A percentile compares a stretch with the other conserved stretches of the same genome.
These are phyloP conservation scores for Trichopria drosophilae DNA, from an alignment of 2,888 invertebrate genomes.

Conservation along the genomic window DNA sequence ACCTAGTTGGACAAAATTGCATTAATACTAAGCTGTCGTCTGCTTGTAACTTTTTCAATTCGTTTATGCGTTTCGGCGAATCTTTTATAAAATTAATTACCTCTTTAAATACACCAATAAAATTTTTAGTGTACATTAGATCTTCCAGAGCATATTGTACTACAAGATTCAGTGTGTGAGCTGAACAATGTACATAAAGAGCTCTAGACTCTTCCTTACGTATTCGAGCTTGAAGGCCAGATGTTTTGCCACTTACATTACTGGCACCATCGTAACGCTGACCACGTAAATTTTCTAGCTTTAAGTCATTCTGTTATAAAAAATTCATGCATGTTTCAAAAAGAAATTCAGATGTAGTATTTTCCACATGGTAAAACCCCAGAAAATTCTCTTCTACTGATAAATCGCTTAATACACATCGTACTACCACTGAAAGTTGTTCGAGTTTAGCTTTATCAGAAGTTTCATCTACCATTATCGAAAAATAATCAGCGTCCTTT, in stretches of 20 bases:
- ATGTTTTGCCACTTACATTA: constrained; percentile 30
- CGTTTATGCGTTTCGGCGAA: constrained; percentile 29
- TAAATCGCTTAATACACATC: constrained; percentile 13
- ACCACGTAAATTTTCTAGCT: constrained; percentile 22
- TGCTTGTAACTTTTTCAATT: constrained; percentile 27
- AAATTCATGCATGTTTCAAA: constrained; percentile 9
- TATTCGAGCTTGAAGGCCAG: constrained; percentile 25
- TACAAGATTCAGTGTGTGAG: constrained; percentile 17
- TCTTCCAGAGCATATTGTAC: constrained; percentile 19
- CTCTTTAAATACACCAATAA: constrained; percentile 10
- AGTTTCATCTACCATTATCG: constrained; percentile 20
- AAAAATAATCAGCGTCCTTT: constrained; percentile 2
- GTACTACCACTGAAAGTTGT: constrained; percentile 16
- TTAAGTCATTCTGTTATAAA: constrained; percentile 8
- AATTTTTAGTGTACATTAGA: constrained; percentile 9
- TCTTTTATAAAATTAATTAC: constrained; percentile 27
- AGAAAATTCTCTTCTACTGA: constrained; percentile 18
- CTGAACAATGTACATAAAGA: constrained; percentile 15
- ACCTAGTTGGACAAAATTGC: constrained; percentile 19
- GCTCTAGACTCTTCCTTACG: constrained; percentile 17
- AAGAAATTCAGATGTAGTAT: constrained; percentile 9
- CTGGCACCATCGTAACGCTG: constrained; percentile 33
- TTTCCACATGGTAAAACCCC: constrained; percentile 12
- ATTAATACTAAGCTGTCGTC: constrained; percentile 7
- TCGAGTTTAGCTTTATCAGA: constrained; percentile 15